Base-by-base conservation (phyloP, 2,888 invertebrate genomes). In the Creontiades dilutus region DNA sequence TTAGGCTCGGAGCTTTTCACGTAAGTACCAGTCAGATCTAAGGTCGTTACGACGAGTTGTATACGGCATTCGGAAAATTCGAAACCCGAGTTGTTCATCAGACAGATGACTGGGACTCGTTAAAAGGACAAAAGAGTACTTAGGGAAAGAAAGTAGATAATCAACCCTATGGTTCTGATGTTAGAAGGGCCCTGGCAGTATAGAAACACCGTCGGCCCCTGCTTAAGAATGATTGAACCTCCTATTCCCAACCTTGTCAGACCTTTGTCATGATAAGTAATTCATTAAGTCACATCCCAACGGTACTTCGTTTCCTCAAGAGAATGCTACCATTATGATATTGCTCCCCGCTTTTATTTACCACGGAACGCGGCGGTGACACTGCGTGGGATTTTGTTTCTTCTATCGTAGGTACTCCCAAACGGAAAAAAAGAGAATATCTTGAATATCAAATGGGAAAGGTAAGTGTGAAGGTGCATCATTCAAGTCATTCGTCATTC, bases 231-330 rank as follows among this genome's bases (percentile, higher is more conserved):
- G 68, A 68, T 68, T 12, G 68, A 68, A 68, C 68, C 68, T 68
- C 68, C 57, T 57, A 7, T n/a, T n/a, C 57, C 16, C 57, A 57
- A 57, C 48, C 52, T 47, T 82, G 82, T 82, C 82, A 82, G 82
- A 46, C 52, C 82, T 52, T 82, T 82, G 82, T 82, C 48, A 82
- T 82, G 82, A 82, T 82, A 82, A 82, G 82, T 82, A 52, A 82
- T 82, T 82, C 82, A 82, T 82, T 82, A 82, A 27, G 47, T 19
- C 82, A 82, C 27, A 13, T 82, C 23, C 78, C 52, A 82, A 82
- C 82, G 82, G 82, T 46, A 82, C 82, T 82, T 68, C 68, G 23
- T 68, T 68, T 68, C 52, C 52, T 23, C 52, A 52, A 46, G 23
- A 52, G 82, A 82, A 82, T 82, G 82, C 47, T 23, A 78, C 82